Conservation (phyloP, 2,797 vertebrate genomes). For the Catamblyrhynchus diadema region DNA sequence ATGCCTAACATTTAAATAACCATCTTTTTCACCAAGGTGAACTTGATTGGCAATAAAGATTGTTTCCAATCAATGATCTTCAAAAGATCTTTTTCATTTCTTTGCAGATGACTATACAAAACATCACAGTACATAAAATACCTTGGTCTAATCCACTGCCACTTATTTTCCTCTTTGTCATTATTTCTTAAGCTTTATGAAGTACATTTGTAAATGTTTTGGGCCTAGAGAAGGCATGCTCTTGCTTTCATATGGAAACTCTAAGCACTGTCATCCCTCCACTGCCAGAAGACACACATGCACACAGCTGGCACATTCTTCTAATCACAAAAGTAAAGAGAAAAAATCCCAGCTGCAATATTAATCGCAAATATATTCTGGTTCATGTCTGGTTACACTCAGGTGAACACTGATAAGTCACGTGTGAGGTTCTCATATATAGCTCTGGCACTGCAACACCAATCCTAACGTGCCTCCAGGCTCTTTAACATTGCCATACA, state of each 20-base stretch:
- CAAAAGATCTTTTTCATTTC: conserved; percentile 57
- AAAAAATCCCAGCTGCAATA: background rate
- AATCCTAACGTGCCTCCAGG: background rate
- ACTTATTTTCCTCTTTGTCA: conserved; percentile 64
- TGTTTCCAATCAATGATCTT: conserved; percentile 62
- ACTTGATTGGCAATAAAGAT: conserved; percentile 55
- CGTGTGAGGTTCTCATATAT: background rate
- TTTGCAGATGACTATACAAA: conserved; percentile 43
- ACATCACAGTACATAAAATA: conserved; percentile 66
- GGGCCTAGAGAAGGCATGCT: conserved; percentile 55
- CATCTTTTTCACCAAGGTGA: conserved; percentile 51
- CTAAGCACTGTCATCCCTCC: conserved; percentile 60
- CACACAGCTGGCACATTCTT: conserved; percentile 46
- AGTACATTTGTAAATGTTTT: conserved; percentile 46
- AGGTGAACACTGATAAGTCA: conserved; percentile 33
- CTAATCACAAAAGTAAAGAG: conserved; percentile 19
- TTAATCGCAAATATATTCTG: conserved; percentile 38
- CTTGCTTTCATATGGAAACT: conserved; percentile 66
- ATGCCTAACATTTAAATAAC: conserved; percentile 52
- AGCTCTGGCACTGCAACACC: background rate
- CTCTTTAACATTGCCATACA: background rate
- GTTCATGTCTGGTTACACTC: conserved; percentile 38
- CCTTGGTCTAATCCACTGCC: conserved; percentile 52
- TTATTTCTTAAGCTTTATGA: conserved; percentile 66
- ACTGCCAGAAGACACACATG: background rate